Evolutionary conservation across 2,113 vertebrate genomes (phyloP).

Genomic region (Mus musculus): GRCm39 chr4:125914001-125914500

Average conservation of each 20-base stretch:
- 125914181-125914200: not conserved
- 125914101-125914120: not conserved
- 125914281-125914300: not conserved
- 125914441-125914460: not conserved
- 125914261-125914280: not conserved
- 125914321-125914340: not conserved
- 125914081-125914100: too few relatives aligned
- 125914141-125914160: fast-evolving
- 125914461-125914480: not conserved
- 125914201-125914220: not conserved
- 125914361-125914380: not conserved
- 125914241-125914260: not conserved
- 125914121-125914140: too few relatives aligned
- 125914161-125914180: too few relatives aligned
- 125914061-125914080: not conserved
- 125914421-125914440: not conserved
- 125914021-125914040: not conserved
- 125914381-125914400: not conserved
- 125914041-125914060: not conserved
- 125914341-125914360: not conserved
- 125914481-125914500: not conserved
- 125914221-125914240: too few relatives aligned
- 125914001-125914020: not conserved
- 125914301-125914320: not conserved
- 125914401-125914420: not conserved